A percentile compares a stretch with the other conserved stretches of the same genome.
Conservation (phyloP, 2,888 invertebrate species). For the Troides oblongomaculatus region DNA sequence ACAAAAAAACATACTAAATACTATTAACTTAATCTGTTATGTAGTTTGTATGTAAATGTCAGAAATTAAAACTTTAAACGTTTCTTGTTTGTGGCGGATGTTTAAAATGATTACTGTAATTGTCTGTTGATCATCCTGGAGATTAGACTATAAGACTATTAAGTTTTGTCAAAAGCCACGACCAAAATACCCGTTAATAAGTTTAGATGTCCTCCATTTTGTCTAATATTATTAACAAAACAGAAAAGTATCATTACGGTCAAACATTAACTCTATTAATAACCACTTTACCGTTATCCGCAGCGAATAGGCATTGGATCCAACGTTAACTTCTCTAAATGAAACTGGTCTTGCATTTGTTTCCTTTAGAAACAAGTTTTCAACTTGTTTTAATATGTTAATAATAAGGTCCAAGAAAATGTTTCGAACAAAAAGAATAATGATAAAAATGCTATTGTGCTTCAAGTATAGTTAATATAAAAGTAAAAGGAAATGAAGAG, state of each 20-base stretch:
- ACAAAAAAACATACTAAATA: too few species aligned
- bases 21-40: too few species aligned
- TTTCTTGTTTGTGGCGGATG: too few species aligned
- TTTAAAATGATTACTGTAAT: too few species aligned
- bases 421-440: background rate
- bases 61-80: too few species aligned
- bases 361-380: background rate
- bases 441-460: background rate
- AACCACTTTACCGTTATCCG: background rate
- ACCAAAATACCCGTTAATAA: background rate
- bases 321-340: background rate
- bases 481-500: too few species aligned
- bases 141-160: too few species aligned
- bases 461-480: too few species aligned
- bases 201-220: background rate
- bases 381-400: background rate
- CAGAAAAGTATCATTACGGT: conserved; percentile 1
- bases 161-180: background rate
- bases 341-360: background rate
- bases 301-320: background rate
- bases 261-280: background rate
- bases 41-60: too few species aligned
- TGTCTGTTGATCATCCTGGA: too few species aligned
- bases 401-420: background rate
- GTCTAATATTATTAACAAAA: background rate